A percentile compares a stretch with the other conserved stretches of the same genome.
Conservation (phyloP, 2,113 vertebrate genomes). For the Pandion haliaetus region DNA sequence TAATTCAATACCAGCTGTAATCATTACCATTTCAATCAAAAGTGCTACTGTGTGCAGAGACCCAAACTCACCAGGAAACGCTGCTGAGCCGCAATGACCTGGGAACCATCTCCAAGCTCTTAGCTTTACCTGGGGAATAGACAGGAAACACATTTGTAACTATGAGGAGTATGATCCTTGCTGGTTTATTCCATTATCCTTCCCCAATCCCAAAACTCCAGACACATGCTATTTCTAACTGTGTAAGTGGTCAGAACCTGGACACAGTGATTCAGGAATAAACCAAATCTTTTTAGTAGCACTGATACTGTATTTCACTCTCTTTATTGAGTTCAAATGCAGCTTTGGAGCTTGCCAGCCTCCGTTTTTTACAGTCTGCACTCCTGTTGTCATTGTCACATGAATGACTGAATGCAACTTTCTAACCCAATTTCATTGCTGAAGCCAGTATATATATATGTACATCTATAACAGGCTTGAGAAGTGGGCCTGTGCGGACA, state of each 20-base stretch:
- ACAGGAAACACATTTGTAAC: neutral
- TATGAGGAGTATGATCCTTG: neutral
- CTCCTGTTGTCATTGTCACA: neutral
- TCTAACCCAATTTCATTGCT: neutral
- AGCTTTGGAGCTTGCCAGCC: neutral
- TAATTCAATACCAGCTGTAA: neutral
- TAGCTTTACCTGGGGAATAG: neutral
- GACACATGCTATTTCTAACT: neutral
- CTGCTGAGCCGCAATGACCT: neutral
- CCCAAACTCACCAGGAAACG: neutral
- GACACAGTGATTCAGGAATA: neutral
- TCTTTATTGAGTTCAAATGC: neutral
- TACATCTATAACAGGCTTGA: too few relatives aligned
- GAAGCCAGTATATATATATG: neutral
- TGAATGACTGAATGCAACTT: neutral
- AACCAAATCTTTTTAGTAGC: neutral
- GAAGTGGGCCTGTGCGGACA: too few relatives aligned
- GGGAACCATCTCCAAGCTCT: neutral
- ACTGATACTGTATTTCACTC: neutral
- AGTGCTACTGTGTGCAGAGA: neutral
- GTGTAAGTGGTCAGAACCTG: neutral
- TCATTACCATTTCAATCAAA: neutral
- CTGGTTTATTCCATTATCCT: neutral
- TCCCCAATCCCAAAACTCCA: neutral
- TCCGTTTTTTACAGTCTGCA: neutral